Percentiles rank a stretch among this genome's conserved stretches.
These are phyloP conservation scores for Anolis apletophallus DNA, from an alignment of 2,797 vertebrate species.

Conservation along the genomic window DNA sequence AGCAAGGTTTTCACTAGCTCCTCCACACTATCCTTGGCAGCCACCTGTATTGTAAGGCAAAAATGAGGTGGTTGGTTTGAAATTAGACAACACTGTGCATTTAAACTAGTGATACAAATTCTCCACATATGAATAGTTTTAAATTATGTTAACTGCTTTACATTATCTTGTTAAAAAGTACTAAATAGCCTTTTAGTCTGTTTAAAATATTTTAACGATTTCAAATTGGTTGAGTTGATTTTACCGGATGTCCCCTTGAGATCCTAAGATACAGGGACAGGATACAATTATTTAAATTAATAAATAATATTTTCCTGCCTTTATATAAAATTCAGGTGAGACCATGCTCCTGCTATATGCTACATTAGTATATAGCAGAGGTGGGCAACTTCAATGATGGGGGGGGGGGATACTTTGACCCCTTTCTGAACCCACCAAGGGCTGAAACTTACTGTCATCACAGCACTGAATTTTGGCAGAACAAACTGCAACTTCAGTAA, in stretches of 20 bases:
- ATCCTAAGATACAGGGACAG: no score
- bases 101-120: not conserved
- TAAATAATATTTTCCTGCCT: not conserved
- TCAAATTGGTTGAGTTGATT: no score
- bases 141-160: no score
- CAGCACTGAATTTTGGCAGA: not conserved
- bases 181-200: no score
- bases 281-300: no score
- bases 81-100: not conserved
- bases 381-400: not conserved
- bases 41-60: slow-evolving; percentile 68
- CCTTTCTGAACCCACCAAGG: not conserved
- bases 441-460: not conserved
- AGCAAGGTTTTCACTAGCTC: slow-evolving; percentile 78
- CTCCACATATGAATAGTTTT: no score
- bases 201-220: no score
- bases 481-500: not conserved
- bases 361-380: not conserved
- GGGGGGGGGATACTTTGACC: not conserved
- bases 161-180: no score
- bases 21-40: slow-evolving; percentile 68
- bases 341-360: not conserved
- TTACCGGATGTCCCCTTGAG: no score
- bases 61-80: not conserved
- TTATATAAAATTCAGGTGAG: slow-evolving; percentile 1